Base-by-base conservation (phyloP, 2,797 vertebrate species). In the Astyanax mexicanus region DNA sequence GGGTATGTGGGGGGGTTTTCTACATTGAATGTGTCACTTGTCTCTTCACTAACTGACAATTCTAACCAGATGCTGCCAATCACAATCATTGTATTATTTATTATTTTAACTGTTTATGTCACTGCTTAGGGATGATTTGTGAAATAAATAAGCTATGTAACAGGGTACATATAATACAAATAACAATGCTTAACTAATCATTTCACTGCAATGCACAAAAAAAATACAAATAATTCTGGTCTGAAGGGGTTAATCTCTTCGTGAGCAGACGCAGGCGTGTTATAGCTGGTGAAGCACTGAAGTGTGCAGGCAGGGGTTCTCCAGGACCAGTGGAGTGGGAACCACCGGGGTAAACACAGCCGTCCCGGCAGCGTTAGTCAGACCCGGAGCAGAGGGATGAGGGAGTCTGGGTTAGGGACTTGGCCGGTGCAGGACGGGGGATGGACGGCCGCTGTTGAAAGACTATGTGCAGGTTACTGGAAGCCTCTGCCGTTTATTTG, bases 371-470 rank as follows among this genome's bases (percentile, higher is more conserved):
- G 12, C 11, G 9, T 4, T 15, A 23, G 1, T 52, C 23, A 29
- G 52, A 3, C 23, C 12, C 55, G 3, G 52, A 27, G 52, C 55
- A 55, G 25, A 49, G 47, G 1, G 19, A 15, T 45, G 9, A 66
- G 21, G 49, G 47, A 49, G 15, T 74, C 47, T 45, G n/a, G 29
- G 17, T 35, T 44, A 13, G 23, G 21, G n/a, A 90, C 87, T 86
- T 85, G 87, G 67, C 77, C 73, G 79, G 29, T 35, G 0, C 6
- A 21, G 44, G 29, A 47, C 17, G 11, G 58, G 15, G 45, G 19
- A 25, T 25, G 15, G 17, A 57, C 23, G 1, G 27, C 23, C 72
- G 83, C 88, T 93, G 88, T 90, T 90, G 91, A 93, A 92, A 91
- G 90, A 91, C 58, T 76, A 79, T 81, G 44, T 12, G 79, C 64